These are phyloP conservation scores for Heliocidaris tuberculata DNA, from an alignment of 35 echinoderm and acorn worm species.

Conservation along the genomic window DNA sequence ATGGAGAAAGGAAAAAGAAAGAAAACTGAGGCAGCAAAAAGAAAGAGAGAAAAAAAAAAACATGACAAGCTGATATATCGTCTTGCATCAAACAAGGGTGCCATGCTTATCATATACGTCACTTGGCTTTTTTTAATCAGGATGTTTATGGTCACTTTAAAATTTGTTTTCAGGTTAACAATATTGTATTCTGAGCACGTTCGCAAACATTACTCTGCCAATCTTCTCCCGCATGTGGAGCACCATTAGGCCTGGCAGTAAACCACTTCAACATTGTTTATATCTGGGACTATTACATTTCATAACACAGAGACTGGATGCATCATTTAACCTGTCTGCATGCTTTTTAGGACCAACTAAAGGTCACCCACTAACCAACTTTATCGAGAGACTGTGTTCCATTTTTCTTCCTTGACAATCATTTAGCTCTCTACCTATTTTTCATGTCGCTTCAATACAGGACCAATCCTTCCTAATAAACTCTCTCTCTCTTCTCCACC, in stretches of 20 bases:
- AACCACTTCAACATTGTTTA: slow-evolving; percentile 3
- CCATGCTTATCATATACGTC: background rate
- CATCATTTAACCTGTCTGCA: background rate
- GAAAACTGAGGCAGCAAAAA: background rate
- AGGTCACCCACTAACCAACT: background rate
- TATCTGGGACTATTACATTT: background rate
- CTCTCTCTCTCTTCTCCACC: background rate
- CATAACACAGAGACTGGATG: background rate
- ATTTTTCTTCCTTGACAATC: background rate
- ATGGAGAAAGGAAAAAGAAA: background rate
- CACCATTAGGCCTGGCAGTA: background rate
- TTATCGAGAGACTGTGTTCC: background rate
- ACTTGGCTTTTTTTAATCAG: background rate
- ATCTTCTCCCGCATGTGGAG: background rate
- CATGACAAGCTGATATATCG: background rate
- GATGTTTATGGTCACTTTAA: background rate
- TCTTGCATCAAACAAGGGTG: background rate
- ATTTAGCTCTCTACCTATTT: background rate
- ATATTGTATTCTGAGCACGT: slow-evolving; percentile 1
- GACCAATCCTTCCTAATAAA: background rate
- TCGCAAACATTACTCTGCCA: background rate
- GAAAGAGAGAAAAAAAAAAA: background rate
- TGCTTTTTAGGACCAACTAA: slow-evolving; percentile 3
- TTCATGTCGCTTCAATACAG: background rate
- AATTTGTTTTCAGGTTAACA: slow-evolving; percentile 12